phyloP scores from a whole-genome alignment of 2,113 vertebrate species.

The Holacanthus passer region DNA sequence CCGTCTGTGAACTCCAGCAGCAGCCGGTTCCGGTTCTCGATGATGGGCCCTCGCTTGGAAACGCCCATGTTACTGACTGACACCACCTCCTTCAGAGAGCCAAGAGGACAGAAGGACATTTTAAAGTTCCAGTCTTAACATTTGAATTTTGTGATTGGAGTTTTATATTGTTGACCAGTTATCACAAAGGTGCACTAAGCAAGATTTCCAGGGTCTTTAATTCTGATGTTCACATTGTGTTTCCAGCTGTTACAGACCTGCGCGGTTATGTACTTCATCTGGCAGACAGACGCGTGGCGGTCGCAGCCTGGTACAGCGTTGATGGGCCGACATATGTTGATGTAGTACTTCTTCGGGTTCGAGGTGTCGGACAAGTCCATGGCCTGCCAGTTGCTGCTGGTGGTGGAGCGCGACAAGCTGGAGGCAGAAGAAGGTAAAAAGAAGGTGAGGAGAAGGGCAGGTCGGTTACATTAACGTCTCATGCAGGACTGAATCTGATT shows the following conservation, averaged over 20 bases:
- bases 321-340: constrained; percentile 93
- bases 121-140: too few relatives aligned
- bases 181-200: too few relatives aligned
- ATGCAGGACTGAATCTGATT: not conserved
- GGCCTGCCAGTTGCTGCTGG: constrained; percentile 88
- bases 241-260: constrained; percentile 64
- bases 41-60: constrained; percentile 84
- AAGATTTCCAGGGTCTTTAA: too few relatives aligned
- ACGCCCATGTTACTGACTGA: constrained; percentile 92
- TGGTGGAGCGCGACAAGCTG: constrained; percentile 88
- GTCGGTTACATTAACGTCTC: too few relatives aligned
- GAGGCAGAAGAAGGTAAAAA: not conserved
- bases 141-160: too few relatives aligned
- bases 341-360: constrained; percentile 89
- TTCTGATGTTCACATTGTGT: too few relatives aligned
- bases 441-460: not conserved
- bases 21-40: constrained; percentile 86
- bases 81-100: constrained; percentile 79
- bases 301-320: constrained; percentile 89
- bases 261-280: constrained; percentile 82
- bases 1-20: constrained; percentile 91
- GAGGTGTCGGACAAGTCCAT: constrained; percentile 80
- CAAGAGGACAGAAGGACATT: constrained; percentile 65
- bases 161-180: too few relatives aligned
- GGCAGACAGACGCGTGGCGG: constrained; percentile 88